Evolutionary conservation across 2,888 invertebrate genomes (phyloP).

Genomic region (Sepiola atlantica): DNA sequence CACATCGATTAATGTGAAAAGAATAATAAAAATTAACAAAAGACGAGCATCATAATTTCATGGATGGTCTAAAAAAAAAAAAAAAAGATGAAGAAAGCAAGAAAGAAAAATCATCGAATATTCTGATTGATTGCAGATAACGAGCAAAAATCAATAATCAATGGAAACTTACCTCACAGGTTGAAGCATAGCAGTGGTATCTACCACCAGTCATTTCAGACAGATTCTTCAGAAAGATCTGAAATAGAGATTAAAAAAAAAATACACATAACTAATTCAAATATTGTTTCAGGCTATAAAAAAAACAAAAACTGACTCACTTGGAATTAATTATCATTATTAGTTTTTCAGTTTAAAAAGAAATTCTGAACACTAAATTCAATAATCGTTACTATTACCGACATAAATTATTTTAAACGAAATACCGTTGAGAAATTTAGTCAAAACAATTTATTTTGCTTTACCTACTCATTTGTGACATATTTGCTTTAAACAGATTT

Average conservation of each 20-base stretch:
- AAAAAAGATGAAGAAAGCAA: background rate
- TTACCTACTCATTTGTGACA: too few species aligned
- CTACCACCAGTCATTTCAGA: conserved; percentile 72
- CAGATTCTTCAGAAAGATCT: conserved; percentile 56
- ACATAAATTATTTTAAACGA: too few species aligned
- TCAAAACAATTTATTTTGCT: too few species aligned
- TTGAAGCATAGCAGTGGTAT: conserved; percentile 74
- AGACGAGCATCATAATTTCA: too few species aligned
- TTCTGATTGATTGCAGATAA: background rate
- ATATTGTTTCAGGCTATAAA: background rate
- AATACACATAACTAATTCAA: background rate
- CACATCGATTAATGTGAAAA: too few species aligned
- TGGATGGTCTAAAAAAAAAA: background rate
- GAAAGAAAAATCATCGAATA: background rate
- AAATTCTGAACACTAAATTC: background rate
- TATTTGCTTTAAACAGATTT: too few species aligned
- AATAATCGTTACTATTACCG: too few species aligned
- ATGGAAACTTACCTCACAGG: conserved; percentile 68
- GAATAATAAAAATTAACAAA: too few species aligned
- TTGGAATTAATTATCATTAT: background rate
- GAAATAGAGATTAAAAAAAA: background rate
- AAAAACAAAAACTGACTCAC: background rate
- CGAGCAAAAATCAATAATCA: background rate
- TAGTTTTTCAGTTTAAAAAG: background rate
- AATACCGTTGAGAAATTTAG: too few species aligned